These are phyloP conservation scores for Sylvietta virens DNA, from an alignment of 2,113 vertebrate species.

Conservation along the genomic window DNA sequence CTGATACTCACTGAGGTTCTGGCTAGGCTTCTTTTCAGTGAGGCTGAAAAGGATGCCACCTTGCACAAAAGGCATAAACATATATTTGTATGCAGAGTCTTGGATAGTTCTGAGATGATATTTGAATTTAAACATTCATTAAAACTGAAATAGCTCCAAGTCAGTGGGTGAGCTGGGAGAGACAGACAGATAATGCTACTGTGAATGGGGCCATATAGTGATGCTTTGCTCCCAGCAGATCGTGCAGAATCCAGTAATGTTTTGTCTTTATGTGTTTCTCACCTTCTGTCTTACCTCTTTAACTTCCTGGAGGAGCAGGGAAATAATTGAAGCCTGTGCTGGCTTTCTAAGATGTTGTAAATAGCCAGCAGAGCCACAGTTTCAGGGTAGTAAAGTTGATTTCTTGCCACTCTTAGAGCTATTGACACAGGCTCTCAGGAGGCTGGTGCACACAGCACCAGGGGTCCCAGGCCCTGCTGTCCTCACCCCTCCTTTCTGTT, in stretches of 20 bases:
- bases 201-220: slow-evolving; percentile 28
- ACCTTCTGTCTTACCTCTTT: slow-evolving; percentile 60
- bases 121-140: slow-evolving; percentile 56
- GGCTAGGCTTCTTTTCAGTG: background rate
- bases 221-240: slow-evolving; percentile 31
- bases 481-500: background rate
- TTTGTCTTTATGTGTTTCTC: slow-evolving; percentile 48
- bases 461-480: rapidly evolving
- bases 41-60: slow-evolving; percentile 32
- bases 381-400: background rate
- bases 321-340: background rate
- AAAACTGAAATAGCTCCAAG: slow-evolving; percentile 30
- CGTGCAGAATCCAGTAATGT: slow-evolving; percentile 21
- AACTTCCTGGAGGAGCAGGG: slow-evolving; percentile 29
- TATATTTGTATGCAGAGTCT: slow-evolving; percentile 50
- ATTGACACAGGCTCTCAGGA: background rate
- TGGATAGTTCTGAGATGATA: background rate
- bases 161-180: slow-evolving; percentile 33
- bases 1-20: background rate
- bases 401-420: background rate
- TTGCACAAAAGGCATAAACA: slow-evolving; percentile 21
- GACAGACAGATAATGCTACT: slow-evolving; percentile 28
- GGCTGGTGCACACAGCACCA: background rate
- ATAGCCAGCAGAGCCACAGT: background rate
- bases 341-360: background rate